phyloP scores from a whole-genome alignment of 2,888 invertebrate genomes.

The Nomada goodeniana region DNA sequence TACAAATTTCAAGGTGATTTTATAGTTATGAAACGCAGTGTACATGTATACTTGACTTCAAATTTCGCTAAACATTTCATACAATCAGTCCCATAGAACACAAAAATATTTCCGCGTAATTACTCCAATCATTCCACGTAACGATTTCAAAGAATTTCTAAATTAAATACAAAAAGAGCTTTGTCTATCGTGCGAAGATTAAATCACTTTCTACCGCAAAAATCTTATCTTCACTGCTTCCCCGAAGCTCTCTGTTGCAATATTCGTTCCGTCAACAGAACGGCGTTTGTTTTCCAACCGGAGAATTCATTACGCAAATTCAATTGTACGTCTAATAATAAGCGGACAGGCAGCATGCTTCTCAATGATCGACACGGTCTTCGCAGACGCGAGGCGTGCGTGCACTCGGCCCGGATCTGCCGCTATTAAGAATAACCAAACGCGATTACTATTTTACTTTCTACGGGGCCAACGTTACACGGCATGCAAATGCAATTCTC shows the following conservation, averaged over 20 bases:
- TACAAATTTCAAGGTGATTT: no score
- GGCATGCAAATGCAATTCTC: constrained; percentile 46
- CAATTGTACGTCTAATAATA: constrained; percentile 36
- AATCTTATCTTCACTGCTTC: constrained; percentile 9
- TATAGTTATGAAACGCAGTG: no score
- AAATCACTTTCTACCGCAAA: background rate
- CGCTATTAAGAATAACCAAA: constrained; percentile 31
- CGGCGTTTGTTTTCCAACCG: background rate
- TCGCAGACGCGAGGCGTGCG: background rate
- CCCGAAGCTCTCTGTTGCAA: background rate
- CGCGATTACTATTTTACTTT: constrained; percentile 55
- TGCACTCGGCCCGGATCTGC: background rate
- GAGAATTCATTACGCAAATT: constrained; percentile 34
- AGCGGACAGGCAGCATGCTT: background rate
- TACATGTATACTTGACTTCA: no score
- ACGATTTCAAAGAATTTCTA: no score
- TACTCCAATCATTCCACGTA: no score
- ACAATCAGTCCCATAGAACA: no score
- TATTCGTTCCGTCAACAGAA: background rate
- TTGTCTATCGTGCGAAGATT: background rate
- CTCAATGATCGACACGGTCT: constrained; percentile 36
- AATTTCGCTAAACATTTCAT: no score
- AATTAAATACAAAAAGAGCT: no score
- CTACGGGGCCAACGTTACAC: constrained; percentile 30
- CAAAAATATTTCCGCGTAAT: no score